Base-by-base conservation (phyloP, 2,797 vertebrate species). In the Smutsia gigantea region DNA sequence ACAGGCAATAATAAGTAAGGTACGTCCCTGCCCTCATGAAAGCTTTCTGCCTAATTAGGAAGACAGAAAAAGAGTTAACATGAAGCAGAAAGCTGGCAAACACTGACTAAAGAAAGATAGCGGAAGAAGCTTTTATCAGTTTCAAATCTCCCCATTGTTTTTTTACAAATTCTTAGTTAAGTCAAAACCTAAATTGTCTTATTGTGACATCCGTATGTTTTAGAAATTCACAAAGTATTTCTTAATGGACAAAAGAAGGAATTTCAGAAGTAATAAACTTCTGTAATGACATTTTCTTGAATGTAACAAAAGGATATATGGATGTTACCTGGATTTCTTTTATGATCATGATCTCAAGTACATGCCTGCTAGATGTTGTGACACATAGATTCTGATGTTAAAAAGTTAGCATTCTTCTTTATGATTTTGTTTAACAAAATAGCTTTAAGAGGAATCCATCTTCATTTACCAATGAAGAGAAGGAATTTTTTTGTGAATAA, bases 381-480 rank as follows among this genome's bases (percentile, higher is more conserved):
- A 90, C 51, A 61, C 10, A 11, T 23, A 1, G 18, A 23, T 42
- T 42, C 34, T 78, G 61, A 68, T 53, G 1, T 78, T 93, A 71
- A 74, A 95, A 95, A 51, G 7, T 63, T 85, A n/a, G 25, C 11
- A n/a, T 82, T 87, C 23, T 82, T 87, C 2, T 46, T 85, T 66
- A 37, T 39, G 8, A 64, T 87, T 96, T 84, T 61, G 11, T 55
- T 91, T 61, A 87, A 81, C n/a, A 25, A 75, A 86, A 64, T 93
- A 12, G 23, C 25, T 91, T 90, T 81, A 68, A 57, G 57, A 63
- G 29, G 93, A 96, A 55, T 72, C 18, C 15, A 69, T 61, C 27
- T 49, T 93, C 29, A 68, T 0, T 77, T 94, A 34, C 86, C 66
- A 77, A 7, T 87, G 37, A 94, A 79, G 69, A 84, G 23, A 86